Conservation (phyloP, 2,113 vertebrate species). For the Sciurus niger region DNA sequence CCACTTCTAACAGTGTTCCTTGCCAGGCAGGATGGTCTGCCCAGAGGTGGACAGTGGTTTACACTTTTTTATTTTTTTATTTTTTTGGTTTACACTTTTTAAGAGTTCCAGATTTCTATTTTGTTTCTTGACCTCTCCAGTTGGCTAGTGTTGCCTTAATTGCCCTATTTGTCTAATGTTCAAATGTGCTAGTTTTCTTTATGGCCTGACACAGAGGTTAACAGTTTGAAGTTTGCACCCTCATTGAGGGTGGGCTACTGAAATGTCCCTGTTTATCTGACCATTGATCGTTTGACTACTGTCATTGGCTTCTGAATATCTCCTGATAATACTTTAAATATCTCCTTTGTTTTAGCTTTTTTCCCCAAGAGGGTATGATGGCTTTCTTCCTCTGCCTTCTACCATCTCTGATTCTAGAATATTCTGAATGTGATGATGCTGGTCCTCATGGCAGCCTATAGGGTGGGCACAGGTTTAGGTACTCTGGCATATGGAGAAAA, state of each 20-base stretch:
- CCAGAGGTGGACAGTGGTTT: background rate
- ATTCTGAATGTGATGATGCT: background rate
- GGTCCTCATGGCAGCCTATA: rapidly evolving
- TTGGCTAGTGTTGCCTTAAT: background rate
- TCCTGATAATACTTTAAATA: background rate
- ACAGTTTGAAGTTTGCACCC: background rate
- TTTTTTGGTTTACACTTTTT: no score
- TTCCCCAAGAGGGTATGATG: background rate
- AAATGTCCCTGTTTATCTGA: background rate
- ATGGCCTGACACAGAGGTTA: no score
- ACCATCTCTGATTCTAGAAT: background rate
- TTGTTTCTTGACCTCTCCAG: background rate
- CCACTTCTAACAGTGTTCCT: background rate
- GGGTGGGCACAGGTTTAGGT: background rate
- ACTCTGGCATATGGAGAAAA: background rate
- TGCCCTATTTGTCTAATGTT: background rate
- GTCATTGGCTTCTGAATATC: background rate
- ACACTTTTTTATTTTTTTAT: no score
- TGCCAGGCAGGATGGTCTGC: background rate
- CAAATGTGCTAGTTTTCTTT: background rate
- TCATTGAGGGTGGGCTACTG: background rate
- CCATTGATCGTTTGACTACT: background rate
- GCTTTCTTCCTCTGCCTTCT: background rate
- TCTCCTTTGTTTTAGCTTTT: background rate
- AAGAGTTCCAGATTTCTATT: background rate